These are phyloP conservation scores for Todiramphus chloris DNA, from an alignment of 2,113 vertebrate genomes.

Conservation along the genomic window DNA sequence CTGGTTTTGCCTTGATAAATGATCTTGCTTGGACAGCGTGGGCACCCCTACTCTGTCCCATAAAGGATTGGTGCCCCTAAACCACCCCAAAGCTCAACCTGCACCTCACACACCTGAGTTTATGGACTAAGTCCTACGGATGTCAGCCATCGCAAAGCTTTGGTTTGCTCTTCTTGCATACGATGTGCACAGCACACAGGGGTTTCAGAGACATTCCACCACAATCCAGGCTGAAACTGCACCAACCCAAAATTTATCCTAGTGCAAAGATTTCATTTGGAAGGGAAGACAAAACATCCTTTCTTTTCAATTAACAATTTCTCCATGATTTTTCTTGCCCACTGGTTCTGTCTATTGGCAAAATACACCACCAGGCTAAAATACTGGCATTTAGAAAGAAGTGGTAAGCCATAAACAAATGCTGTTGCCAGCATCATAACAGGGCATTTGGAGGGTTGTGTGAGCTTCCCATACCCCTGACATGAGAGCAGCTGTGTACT, in stretches of 20 bases:
- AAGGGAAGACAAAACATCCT: background rate
- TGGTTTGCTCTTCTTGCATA: background rate
- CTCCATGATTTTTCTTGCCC: background rate
- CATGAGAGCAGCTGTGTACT: background rate
- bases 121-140: background rate
- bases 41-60: accelerated
- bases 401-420: background rate
- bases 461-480: background rate
- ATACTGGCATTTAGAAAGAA: background rate
- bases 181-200: background rate
- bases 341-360: background rate
- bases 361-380: background rate
- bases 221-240: background rate
- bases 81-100: background rate
- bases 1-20: background rate
- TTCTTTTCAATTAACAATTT: background rate
- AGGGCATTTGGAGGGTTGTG: background rate
- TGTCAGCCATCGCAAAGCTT: background rate
- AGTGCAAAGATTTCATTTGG: background rate
- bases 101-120: background rate
- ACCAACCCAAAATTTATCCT: background rate
- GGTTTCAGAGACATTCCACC: background rate
- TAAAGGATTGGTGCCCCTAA: background rate
- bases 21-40: background rate
- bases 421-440: background rate